Evolutionary conservation across 2,888 invertebrate species (phyloP).

Genomic region (Heteromyza rotundicornis): DNA sequence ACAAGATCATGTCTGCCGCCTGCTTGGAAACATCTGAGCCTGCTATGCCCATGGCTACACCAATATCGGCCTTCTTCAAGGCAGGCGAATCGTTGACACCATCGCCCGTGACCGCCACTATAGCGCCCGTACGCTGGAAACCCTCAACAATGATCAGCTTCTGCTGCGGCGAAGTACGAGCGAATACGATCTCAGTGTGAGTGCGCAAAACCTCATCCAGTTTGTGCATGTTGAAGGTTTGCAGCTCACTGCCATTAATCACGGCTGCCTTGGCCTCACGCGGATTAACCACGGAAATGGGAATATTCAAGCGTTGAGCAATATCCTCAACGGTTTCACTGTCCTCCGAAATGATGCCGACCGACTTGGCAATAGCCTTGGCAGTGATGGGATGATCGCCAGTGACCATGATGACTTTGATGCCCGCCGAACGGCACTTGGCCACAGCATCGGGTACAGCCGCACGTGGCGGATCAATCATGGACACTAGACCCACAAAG

Average conservation of each 20-base stretch:
- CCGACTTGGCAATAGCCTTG: conserved; percentile 93
- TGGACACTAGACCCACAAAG: conserved; percentile 96
- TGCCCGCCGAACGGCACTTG: conserved; percentile 96
- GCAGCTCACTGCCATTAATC: conserved; percentile 86
- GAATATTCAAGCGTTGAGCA: conserved; percentile 87
- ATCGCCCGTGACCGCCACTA: conserved; percentile 91
- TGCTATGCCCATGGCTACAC: conserved; percentile 94
- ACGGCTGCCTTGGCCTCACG: conserved; percentile 92
- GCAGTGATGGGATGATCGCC: conserved; percentile 97
- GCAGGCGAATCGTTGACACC: conserved; percentile 94
- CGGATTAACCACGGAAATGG: conserved; percentile 87
- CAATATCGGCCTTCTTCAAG: conserved; percentile 90
- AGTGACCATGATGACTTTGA: conserved; percentile 95
- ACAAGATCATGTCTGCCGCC: conserved; percentile 98
- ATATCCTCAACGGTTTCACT: conserved; percentile 94
- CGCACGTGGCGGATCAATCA: conserved; percentile 98
- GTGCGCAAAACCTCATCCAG: conserved; percentile 91
- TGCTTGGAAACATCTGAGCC: conserved; percentile 94
- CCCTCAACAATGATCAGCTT: conserved; percentile 94
- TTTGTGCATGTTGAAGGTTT: conserved; percentile 84
- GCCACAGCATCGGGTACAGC: conserved; percentile 97
- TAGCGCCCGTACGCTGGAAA: conserved; percentile 89
- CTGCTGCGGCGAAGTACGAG: conserved; percentile 94
- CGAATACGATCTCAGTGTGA: conserved; percentile 96
- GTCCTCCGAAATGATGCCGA: conserved; percentile 93